A percentile compares a stretch with the other conserved stretches of the same genome.
These are phyloP conservation scores for Acrobasis repandana DNA, from an alignment of 2,888 invertebrate species.

Conservation along the genomic window DNA sequence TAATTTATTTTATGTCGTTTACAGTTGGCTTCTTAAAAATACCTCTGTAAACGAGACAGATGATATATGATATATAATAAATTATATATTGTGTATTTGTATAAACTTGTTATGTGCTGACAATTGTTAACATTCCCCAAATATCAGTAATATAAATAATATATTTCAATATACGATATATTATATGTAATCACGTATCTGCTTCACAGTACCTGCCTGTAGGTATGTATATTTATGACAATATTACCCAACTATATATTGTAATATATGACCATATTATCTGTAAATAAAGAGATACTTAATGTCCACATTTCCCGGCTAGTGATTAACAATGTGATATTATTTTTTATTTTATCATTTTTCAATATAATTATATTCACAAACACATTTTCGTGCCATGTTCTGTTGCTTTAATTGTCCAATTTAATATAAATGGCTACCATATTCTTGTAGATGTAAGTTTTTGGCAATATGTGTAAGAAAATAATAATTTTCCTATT, in stretches of 20 bases:
- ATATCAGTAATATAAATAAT: slow-evolving; percentile 17
- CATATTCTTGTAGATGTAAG: neutral
- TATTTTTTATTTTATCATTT: slow-evolving; percentile 29
- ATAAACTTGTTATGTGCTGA: slow-evolving; percentile 17
- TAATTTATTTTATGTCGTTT: slow-evolving; percentile 21
- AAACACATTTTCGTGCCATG: slow-evolving; percentile 39
- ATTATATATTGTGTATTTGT: slow-evolving; percentile 16
- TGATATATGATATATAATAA: slow-evolving; percentile 6
- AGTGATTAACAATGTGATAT: slow-evolving; percentile 42
- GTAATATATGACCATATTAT: slow-evolving; percentile 35
- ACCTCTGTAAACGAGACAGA: slow-evolving; percentile 1
- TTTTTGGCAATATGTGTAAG: neutral
- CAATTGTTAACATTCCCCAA: slow-evolving; percentile 19
- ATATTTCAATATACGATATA: slow-evolving; percentile 22
- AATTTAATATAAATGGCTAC: neutral
- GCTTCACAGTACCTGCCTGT: slow-evolving; percentile 71
- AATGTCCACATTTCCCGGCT: slow-evolving; percentile 29
- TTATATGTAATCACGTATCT: slow-evolving; percentile 40
- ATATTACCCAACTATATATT: slow-evolving; percentile 51
- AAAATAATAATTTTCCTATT: slow-evolving; percentile 8
- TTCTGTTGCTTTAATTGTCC: slow-evolving; percentile 35
- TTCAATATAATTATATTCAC: slow-evolving; percentile 28
- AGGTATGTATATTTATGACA: slow-evolving; percentile 63
- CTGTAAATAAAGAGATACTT: slow-evolving; percentile 42
- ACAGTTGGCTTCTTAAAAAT: neutral